These are phyloP conservation scores for Eupeodes luniger DNA, from an alignment of 2,888 invertebrate species.

Conservation along the genomic window DNA sequence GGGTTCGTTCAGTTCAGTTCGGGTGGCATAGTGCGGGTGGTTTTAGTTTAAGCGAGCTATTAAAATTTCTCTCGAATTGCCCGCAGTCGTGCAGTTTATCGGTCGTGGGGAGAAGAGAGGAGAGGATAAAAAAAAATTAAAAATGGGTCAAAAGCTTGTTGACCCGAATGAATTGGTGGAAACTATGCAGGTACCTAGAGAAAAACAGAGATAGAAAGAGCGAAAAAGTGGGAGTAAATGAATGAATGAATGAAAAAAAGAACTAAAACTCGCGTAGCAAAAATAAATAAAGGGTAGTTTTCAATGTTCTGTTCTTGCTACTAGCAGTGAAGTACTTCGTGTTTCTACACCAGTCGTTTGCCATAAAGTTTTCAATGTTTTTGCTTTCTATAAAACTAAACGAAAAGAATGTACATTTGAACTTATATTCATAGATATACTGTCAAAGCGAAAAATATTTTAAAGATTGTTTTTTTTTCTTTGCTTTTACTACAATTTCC, in stretches of 20 bases:
- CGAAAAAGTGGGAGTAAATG: background rate
- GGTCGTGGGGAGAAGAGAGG: background rate
- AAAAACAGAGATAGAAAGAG: no score
- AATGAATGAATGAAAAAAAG: background rate
- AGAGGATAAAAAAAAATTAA: background rate
- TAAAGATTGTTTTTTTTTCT: slow-evolving; percentile 13
- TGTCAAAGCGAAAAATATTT: slow-evolving; percentile 36
- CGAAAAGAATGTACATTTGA: no score
- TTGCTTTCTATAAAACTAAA: background rate
- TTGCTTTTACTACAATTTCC: slow-evolving; percentile 17
- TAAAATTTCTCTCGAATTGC: slow-evolving; percentile 65
- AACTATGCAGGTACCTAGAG: slow-evolving; percentile 32
- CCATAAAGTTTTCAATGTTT: slow-evolving; percentile 31
- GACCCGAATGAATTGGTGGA: slow-evolving; percentile 59
- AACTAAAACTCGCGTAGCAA: slow-evolving; percentile 8
- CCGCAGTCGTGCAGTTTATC: slow-evolving; percentile 10
- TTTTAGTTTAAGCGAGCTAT: slow-evolving; percentile 33
- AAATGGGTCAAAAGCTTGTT: slow-evolving; percentile 74
- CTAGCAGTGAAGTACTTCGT: slow-evolving; percentile 21
- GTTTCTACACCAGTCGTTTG: slow-evolving; percentile 9
- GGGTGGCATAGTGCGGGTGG: slow-evolving; percentile 10
- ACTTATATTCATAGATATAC: background rate
- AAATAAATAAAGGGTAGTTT: slow-evolving; percentile 22
- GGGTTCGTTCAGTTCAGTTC: slow-evolving; percentile 8
- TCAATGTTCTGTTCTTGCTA: slow-evolving; percentile 27